Evolutionary conservation across 1,140 invertebrate genomes (phyloP).

Genomic region (Formica selysi): DNA sequence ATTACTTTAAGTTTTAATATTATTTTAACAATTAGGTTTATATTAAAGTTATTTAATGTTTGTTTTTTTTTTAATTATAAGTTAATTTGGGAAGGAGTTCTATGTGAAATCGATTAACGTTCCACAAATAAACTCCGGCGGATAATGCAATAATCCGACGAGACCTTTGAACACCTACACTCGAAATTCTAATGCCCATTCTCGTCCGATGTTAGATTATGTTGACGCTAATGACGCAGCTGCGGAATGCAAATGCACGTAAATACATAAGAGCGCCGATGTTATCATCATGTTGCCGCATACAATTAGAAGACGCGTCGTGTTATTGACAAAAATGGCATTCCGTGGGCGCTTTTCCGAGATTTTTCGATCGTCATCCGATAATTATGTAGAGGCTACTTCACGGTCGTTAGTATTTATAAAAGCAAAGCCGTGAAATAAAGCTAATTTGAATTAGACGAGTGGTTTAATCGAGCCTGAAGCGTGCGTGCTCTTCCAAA

Average conservation of each 20-base stretch:
- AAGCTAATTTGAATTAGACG: not conserved
- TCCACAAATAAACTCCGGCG: not conserved
- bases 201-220: constrained; percentile 50
- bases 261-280: constrained; percentile 38
- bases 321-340: constrained; percentile 66
- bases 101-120: too few relatives aligned
- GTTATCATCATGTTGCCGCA: constrained; percentile 23
- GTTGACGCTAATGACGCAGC: constrained; percentile 58
- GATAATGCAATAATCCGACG: constrained; percentile 17
- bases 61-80: not conserved
- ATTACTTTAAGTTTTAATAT: not conserved
- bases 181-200: constrained; percentile 74
- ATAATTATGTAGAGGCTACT: not conserved
- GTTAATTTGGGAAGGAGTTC: not conserved
- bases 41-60: not conserved
- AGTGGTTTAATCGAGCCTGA: not conserved
- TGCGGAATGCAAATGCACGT: constrained; percentile 67
- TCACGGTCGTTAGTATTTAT: not conserved
- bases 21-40: not conserved
- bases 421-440: too few relatives aligned
- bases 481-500: not conserved
- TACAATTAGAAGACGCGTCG: constrained; percentile 65
- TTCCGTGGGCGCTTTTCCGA: constrained; percentile 59
- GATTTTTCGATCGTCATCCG: constrained; percentile 56
- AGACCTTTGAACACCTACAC: constrained; percentile 64